Conservation (phyloP, 2,888 invertebrate genomes). For the Aporophyla nigra region DNA sequence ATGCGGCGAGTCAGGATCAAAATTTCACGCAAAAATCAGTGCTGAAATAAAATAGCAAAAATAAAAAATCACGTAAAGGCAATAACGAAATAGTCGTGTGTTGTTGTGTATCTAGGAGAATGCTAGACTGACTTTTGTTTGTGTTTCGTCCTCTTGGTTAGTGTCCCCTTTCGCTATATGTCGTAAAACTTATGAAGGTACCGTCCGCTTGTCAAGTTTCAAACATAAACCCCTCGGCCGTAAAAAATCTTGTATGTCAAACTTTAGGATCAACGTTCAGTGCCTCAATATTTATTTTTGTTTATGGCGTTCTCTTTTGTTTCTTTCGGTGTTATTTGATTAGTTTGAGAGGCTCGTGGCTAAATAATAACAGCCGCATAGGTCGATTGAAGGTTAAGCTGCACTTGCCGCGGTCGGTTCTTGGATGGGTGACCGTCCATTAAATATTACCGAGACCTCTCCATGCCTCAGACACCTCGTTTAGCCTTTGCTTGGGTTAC, state of each 20-base stretch:
- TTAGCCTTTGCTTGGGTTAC: no score
- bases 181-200: constrained; percentile 49
- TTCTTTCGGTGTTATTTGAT: constrained; percentile 8
- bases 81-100: background rate
- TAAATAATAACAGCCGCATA: no score
- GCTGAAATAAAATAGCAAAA: no score
- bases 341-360: background rate
- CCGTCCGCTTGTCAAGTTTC: constrained; percentile 48
- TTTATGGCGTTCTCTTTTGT: background rate
- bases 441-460: no score
- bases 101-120: background rate
- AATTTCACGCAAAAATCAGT: no score
- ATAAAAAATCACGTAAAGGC: no score
- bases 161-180: background rate
- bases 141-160: background rate
- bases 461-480: no score
- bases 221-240: constrained; percentile 40
- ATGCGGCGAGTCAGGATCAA: no score
- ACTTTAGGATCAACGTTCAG: background rate
- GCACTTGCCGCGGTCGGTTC: no score
- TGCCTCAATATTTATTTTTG: constrained; percentile 30
- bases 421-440: no score
- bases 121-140: constrained; percentile 32
- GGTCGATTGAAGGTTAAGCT: no score
- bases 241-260: constrained; percentile 42